Base-by-base conservation (phyloP, 2,888 invertebrate genomes). In the Malthinus flaveolus region DNA sequence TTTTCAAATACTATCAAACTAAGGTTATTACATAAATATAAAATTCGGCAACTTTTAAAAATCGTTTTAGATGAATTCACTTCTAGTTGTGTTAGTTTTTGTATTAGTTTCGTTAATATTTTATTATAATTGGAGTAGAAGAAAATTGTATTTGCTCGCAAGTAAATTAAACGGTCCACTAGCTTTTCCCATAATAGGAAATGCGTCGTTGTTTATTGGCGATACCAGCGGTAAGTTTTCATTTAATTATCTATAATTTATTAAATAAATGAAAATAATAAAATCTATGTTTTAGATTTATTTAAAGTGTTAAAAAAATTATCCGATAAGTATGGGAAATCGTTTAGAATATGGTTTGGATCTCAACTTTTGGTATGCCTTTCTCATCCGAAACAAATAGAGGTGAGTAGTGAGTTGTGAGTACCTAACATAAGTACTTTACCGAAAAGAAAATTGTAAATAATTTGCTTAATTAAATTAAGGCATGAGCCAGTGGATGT, bases 101-200 rank as follows among this genome's bases (percentile, higher is more conserved):
- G 1, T 11, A 32, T 15, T 46, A 32, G 31, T 8, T 32, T 11
- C 9, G 4, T 11, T 48, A 7, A 47, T 50, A 37, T 32, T 53
- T 9, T 11, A 35, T 8, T 59, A 59, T 35, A 54, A 59, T 32
- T 59, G 59, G 59, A 9, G 23, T n/a, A 37, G 59, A 11, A 44
- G 59, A 8, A 37, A 47, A 35, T 13, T 59, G 8, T 59, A 59
- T 33, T 35, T n/a, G 9, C 8, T 47, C 1, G 32, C 49, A 5
- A 7, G 15, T n/a, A 46, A 52, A 32, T 42, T 64, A 32, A 12
- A 32, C 0, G 64, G 64, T 31, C 62, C 62, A 7, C 1, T 45
- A 23, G 59, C 64, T 31, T 44, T 62, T 8, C 64, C 64, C 3
- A 33, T 64, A 11, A 37, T 64, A 32, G 64, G 62, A 12, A 64